These are phyloP conservation scores for Arvicanthis niloticus DNA, from an alignment of 2,113 vertebrate species.

Conservation along the genomic window DNA sequence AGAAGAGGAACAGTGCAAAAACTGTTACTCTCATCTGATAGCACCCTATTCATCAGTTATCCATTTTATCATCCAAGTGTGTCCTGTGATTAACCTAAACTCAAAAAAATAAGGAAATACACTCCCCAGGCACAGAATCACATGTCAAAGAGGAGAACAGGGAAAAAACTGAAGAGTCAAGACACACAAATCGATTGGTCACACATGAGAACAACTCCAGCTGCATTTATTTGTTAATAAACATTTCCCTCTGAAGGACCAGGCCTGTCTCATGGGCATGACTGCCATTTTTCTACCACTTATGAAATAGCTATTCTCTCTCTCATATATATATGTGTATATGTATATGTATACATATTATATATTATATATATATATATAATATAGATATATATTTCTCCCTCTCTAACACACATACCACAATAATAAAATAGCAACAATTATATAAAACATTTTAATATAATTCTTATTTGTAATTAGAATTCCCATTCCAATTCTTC, in stretches of 20 bases:
- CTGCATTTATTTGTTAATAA: background rate
- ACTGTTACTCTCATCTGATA: too few relatives aligned
- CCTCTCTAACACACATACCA: background rate
- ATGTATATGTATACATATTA: too few relatives aligned
- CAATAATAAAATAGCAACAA: background rate
- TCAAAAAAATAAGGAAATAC: background rate
- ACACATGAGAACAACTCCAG: background rate
- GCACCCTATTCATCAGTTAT: background rate
- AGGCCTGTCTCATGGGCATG: too few relatives aligned
- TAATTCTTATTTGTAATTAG: background rate
- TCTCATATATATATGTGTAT: too few relatives aligned
- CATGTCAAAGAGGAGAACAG: background rate
- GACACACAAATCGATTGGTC: too few relatives aligned
- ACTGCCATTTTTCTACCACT: background rate
- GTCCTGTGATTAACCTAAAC: background rate
- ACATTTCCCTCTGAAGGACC: background rate
- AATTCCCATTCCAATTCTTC: conserved; percentile 7
- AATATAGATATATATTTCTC: too few relatives aligned
- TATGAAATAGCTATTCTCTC: background rate
- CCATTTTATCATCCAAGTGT: background rate
- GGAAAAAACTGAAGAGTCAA: background rate
- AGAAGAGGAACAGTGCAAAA: background rate
- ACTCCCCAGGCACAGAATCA: background rate
- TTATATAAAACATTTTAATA: background rate
- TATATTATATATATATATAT: too few relatives aligned